Percentiles rank a stretch among this genome's conserved stretches.
phyloP scores from a whole-genome alignment of 1,140 invertebrate species.

The Pogonus chalceus region DNA sequence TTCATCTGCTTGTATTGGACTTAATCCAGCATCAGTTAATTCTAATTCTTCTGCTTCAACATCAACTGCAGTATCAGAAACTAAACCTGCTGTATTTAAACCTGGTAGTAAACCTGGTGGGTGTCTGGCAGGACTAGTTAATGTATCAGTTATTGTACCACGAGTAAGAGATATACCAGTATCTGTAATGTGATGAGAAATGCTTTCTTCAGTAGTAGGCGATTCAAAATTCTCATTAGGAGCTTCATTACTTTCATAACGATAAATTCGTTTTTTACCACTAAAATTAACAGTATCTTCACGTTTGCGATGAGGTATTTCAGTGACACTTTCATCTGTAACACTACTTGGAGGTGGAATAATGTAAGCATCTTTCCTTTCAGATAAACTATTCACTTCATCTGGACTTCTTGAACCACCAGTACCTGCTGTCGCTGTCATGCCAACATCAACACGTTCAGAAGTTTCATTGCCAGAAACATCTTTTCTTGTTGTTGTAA shows the following conservation, averaged over 20 bases:
- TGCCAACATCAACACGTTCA: conserved; percentile 36
- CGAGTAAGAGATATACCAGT: conserved; percentile 42
- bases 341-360: conserved; percentile 26
- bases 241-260: conserved; percentile 33
- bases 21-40: conserved; percentile 43
- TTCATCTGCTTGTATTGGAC: conserved; percentile 43
- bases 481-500: conserved; percentile 35
- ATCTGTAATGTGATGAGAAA: conserved; percentile 41
- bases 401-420: conserved; percentile 15
- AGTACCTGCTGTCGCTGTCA: conserved; percentile 29
- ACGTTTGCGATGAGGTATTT: conserved; percentile 29
- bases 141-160: conserved; percentile 37
- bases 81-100: conserved; percentile 33
- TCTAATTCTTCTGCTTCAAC: conserved; percentile 39
- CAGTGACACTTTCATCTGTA: conserved; percentile 21
- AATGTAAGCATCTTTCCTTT: conserved; percentile 27
- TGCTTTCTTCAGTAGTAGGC: conserved; percentile 38
- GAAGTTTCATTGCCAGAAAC: conserved; percentile 35
- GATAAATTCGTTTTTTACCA: conserved; percentile 38
- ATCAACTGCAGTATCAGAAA: conserved; percentile 39
- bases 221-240: conserved; percentile 30
- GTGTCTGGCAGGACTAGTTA: conserved; percentile 34
- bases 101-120: conserved; percentile 29
- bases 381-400: conserved; percentile 5
- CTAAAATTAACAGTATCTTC: conserved; percentile 42